phyloP scores from a whole-genome alignment of 2,113 vertebrate species.

The Cryptoleucopteryx plumbea region DNA sequence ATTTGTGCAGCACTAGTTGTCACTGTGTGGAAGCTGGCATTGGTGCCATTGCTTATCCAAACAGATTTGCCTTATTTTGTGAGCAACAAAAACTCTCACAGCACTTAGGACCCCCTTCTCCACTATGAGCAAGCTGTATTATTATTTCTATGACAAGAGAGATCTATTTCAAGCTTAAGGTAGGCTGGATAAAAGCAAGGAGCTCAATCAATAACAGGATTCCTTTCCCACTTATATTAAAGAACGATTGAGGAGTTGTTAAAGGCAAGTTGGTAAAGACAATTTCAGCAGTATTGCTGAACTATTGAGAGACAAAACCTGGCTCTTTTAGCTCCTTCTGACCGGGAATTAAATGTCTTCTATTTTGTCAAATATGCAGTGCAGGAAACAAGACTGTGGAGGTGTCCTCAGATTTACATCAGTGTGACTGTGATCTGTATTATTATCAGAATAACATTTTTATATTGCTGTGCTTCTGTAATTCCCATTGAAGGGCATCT shows the following conservation, averaged over 20 bases:
- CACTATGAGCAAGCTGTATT: not conserved
- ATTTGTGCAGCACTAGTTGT: constrained; percentile 14
- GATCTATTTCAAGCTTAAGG: constrained; percentile 5
- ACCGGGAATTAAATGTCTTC: not conserved
- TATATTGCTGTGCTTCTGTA: not conserved
- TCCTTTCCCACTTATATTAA: not conserved
- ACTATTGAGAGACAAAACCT: not conserved
- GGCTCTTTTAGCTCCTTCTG: not conserved
- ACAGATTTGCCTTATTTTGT: not conserved
- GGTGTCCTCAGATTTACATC: not conserved
- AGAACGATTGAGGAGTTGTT: not conserved
- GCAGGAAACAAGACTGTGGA: not conserved
- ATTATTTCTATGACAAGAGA: constrained; percentile 23
- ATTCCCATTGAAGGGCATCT: not conserved
- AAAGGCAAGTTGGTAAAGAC: not conserved
- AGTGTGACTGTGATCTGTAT: not conserved
- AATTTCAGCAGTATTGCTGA: not conserved
- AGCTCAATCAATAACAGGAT: not conserved
- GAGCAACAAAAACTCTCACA: not conserved
- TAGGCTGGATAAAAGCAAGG: not conserved
- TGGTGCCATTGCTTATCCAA: not conserved
- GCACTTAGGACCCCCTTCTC: not conserved
- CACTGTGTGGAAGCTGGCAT: not conserved
- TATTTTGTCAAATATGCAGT: not conserved
- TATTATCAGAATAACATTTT: not conserved